Base-by-base conservation (phyloP, 2,888 invertebrate species). In the Sthenelais limicola region DNA sequence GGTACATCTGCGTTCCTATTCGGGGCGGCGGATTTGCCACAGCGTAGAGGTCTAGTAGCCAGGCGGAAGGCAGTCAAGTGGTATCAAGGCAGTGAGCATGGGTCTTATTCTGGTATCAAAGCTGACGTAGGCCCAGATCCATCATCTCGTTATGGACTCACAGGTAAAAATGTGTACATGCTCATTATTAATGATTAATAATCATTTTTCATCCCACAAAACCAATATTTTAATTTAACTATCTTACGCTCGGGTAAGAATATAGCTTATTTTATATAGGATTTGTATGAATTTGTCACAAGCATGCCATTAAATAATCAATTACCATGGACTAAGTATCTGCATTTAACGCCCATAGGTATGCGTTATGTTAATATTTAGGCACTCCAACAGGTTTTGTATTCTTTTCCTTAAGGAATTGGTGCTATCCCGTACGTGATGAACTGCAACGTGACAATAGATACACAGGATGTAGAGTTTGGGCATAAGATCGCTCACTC, bases 371-470 rank as follows among this genome's bases (percentile, higher is more conserved):
- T n/a, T n/a, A n/a, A n/a, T n/a, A n/a, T n/a, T n/a, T n/a, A n/a
- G n/a, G n/a, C n/a, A n/a, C n/a, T n/a, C n/a, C n/a, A n/a, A n/a
- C n/a, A n/a, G n/a, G n/a, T n/a, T n/a, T n/a, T n/a, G n/a, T n/a
- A 7, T 51, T n/a, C n/a, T 48, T 24, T 33, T 21, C 12, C 56
- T 70, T 15, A 51, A 76, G 76, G 76, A 21, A 62, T 74, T 47
- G 76, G 76, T 1, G 73, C 73, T 15, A 69, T 72, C 33, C 76
- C 76, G 18, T 76, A 76, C 33, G 74, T 74, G 0, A 76, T 72
- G 72, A 76, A 76, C 72, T 76, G 76, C 32, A 76, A 76, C 51
- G 72, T 76, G 18, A 76, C 76, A 12, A 68, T 76, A 28, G 72
- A 73, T 18, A 72, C 74, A 7, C 1, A 66, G 26, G 69, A 74